Base-by-base conservation (phyloP, 2,113 vertebrate genomes). In the Poeciliopsis occidentalis region DNA sequence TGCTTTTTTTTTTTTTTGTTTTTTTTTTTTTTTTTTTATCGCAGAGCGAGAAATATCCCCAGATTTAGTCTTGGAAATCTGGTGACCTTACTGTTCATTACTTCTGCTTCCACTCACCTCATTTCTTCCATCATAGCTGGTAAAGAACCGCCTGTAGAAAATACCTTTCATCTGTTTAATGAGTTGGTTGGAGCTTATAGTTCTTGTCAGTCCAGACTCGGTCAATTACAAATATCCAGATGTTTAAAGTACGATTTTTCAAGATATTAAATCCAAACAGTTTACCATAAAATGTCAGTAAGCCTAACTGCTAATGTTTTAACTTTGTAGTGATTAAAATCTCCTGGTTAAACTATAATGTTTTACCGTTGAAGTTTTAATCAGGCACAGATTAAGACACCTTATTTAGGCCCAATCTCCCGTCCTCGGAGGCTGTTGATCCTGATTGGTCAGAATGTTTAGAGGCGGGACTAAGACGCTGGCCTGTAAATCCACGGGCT, bases 301-400 rank as follows among this genome's bases (percentile, higher is more conserved):
- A 54, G 8, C 22, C 22, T n/a, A 24, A 54, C 2, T 54, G 19
- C 19, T 51, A 7, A 22, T 51, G 17, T 51, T 17, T 19, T 0
- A 2, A 51, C 2, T 8, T 57, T 57, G 6, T 24, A n/a, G 2
- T 57, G 22, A 57, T 57, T 57, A 24, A 57, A 24, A 57, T 10
- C 24, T n/a, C 3, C 22, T n/a, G 7, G 22, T 57, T 57, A 57
- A 57, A 57, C 8, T n/a, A 10, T 54, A 54, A 54, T 54, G 15
- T 54, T 54, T 54, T 24, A 54, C 51, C 51, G 51, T 54, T 54
- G 3, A n/a, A 57, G 17, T 90, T 91, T 7, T 3, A 19, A 22
- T 73, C 84, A 91, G 89, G 89, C 89, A 51, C 24, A 1, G 19
- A 4, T 60, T 1, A 8, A 76, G 78, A 51, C 80, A 13, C 68